Evolutionary conservation across 2,797 vertebrate species (phyloP), one percentile per base, ranked within the genome.

Genomic region (Pangasius macronema): DNA sequence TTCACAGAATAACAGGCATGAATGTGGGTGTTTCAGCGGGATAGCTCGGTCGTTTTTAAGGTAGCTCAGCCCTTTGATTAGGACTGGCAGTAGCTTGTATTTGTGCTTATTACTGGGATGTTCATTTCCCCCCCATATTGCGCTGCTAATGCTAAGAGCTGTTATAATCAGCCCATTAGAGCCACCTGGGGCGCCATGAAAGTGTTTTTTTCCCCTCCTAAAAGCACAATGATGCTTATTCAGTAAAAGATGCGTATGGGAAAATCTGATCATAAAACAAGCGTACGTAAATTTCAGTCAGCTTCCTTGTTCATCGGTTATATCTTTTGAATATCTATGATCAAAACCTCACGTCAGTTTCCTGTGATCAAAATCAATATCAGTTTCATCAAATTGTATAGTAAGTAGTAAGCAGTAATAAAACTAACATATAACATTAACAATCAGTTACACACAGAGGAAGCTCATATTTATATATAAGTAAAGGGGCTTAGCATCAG

Each of bases 81-180:
- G n/a, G 11, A 59, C 49, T 42, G 36, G 14, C 8, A 70, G 9
- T 67, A 86, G 27, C 63, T n/a, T 80, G 75, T 68, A 39, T 79
- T 53, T 6, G 27, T 6, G 27, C 20, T 18, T 20, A 33, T 85
- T 85, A 85, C 65, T 77, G 20, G 27, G 30, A 85, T 5, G 33
- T 18, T 53, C 9, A n/a, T 80, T 67, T 61, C 30, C 36, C 13
- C n/a, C n/a, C n/a, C n/a, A n/a, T 33, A 20, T 16, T 36, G 42
- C 22, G 5, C 39, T 63, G 39, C 55, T 16, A n/a, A n/a, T n/a
- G 42, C 20, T 61, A 30, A 82, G 59, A 65, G 39, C 39, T 24
- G 8, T 14, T 68, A 33, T 67, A 83, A 83, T 83, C 63, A 51
- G 82, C n/a, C 82, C 46, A 36, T 83, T 51, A 68, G 20, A 53